Percentiles rank a stretch among this genome's conserved stretches.
Conservation (phyloP, 2,888 invertebrate genomes). For the Pecten maximus region DNA sequence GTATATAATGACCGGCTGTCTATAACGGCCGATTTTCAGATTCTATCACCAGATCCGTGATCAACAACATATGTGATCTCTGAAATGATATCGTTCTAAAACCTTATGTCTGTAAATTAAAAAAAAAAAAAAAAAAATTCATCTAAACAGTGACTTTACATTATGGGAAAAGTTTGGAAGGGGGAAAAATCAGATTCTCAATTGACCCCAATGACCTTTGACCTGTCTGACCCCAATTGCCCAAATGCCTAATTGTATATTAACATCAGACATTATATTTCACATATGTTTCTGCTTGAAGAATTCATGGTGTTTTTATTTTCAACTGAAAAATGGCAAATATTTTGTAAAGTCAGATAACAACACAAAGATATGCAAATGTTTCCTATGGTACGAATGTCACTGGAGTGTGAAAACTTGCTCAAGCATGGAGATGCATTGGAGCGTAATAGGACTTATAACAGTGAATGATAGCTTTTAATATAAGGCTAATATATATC, state of each 20-base stretch:
- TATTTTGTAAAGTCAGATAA: neutral
- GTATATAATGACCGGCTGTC: no score
- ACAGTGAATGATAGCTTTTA: neutral
- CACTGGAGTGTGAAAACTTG: neutral
- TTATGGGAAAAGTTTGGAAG: neutral
- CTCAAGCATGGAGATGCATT: neutral
- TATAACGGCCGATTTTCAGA: no score
- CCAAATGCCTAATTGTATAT: neutral
- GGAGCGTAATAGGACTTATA: neutral
- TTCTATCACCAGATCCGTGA: no score
- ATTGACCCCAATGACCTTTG: neutral
- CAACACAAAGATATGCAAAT: neutral
- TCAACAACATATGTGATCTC: neutral
- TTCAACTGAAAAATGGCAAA: constrained; percentile 15
- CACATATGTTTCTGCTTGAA: neutral
- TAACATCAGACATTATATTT: neutral
- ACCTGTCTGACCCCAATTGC: neutral
- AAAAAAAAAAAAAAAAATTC: neutral
- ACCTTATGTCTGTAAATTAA: neutral
- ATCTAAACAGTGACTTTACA: neutral
- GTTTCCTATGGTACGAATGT: neutral
- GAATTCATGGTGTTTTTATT: neutral
- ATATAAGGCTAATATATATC: neutral
- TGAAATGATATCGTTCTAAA: neutral
- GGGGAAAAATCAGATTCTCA: neutral